Evolutionary conservation across 2,888 invertebrate species (phyloP), one percentile per base, ranked within the genome.

Genomic region (Leptinotarsa haldemani): DNA sequence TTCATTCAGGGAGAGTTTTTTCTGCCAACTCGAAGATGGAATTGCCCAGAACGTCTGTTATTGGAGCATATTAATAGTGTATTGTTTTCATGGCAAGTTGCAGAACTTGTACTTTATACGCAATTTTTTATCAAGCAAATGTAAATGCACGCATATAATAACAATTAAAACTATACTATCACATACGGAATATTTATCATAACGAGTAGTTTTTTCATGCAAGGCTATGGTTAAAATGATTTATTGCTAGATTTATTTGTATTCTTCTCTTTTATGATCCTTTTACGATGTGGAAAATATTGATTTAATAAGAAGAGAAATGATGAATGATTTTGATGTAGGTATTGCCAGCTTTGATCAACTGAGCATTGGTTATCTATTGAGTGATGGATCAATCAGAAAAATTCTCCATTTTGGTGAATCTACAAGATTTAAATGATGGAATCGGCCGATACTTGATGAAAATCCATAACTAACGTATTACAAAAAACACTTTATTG

Each of bases 101-200:
- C 40, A 22, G 63, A 20, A 63, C 40, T 70, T 69, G 20, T 47
- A 61, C 50, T 18, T 15, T n/a, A 15, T 63, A 70, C 20, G 15
- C 15, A 64, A 53, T 65, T 69, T 70, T 70, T 70, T 56, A 70
- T 70, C 46, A 25, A 40, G 40, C 12, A 65, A 30, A 65, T 46
- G 70, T 70, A 65, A 70, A 70, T 30, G 70, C 20, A 22, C 70
- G 50, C 70, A 70, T 70, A 70, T 65, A 70, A 70, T 65, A 46
- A 53, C 53, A 52, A 65, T 65, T 70, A 53, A 70, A 65, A 52
- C 13, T 64, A 22, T 47, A 52, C 40, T 65, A 69, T 65, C 64
- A 65, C 53, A 52, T 50, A 13, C 30, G 15, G 18, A 40, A 68
- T 48, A 69, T 69, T 69, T 64, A 64, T 64, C 22, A 58, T 58